phyloP scores from a whole-genome alignment of 2,113 vertebrate species.

The Aepyceros melampus region DNA sequence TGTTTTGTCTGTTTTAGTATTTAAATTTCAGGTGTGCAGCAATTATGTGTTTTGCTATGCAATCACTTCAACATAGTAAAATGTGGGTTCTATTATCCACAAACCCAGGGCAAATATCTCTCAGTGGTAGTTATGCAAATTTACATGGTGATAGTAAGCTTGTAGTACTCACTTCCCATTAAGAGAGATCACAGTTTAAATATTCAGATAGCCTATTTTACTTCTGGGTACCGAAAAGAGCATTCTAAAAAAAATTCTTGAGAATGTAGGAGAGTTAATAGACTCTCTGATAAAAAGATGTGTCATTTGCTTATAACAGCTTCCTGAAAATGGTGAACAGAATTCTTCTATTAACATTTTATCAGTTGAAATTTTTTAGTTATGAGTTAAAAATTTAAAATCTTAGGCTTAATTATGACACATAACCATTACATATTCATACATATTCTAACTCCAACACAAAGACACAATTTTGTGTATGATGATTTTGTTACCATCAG shows the following conservation, averaged over 20 bases:
- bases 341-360: background rate
- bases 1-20: background rate
- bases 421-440: background rate
- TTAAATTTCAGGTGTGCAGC: background rate
- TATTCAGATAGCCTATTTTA: background rate
- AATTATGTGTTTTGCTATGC: background rate
- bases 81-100: background rate
- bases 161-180: background rate
- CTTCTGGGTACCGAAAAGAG: background rate
- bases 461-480: background rate
- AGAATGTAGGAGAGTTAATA: background rate
- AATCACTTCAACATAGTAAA: background rate
- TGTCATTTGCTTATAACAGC: background rate
- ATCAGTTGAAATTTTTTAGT: background rate
- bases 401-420: background rate
- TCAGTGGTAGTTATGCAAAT: background rate
- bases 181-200: background rate
- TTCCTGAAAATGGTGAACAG: background rate
- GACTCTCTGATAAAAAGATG: background rate
- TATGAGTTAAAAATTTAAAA: background rate
- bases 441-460: background rate
- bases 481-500: background rate
- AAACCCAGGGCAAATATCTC: background rate
- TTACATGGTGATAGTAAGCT: background rate
- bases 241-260: background rate